Base-by-base conservation (phyloP, 2,888 invertebrate species). In the Stegophylla sp. region DNA sequence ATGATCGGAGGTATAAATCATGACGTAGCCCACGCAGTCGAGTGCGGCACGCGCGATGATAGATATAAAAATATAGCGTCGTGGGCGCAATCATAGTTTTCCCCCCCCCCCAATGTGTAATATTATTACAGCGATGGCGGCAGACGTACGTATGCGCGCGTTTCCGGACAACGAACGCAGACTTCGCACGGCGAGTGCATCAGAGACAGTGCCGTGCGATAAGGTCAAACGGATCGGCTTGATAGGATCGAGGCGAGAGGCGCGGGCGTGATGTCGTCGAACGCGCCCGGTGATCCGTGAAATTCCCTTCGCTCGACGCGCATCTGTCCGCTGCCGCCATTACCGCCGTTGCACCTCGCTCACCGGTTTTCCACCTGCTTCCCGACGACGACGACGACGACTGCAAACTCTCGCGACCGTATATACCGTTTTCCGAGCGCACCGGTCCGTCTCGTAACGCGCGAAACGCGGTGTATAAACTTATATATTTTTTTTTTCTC, bases 201-300 rank as follows among this genome's bases (percentile, higher is more conserved):
- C n/a, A n/a, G n/a, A n/a, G n/a, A n/a, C n/a, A n/a, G n/a, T 5
- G n/a, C 10, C 12, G 26, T 23, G 41, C 45, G 66, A 45, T 20
- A 63, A 74, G 63, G 61, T 74, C 74, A 59, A 59, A 67, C 59
- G 67, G 67, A 77, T 67, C 76, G 51, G 34, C 34, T n/a, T n/a
- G n/a, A n/a, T n/a, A n/a, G n/a, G 34, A 5, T 5, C 34, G 34
- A 5, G 34, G 48, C 7, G 48, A 12, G 13, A 17, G 48, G 13
- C 34, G 64, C 34, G 34, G 75, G 41, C 67, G 67, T 26, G 76
- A 43, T 77, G 76, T 77, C 76, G 76, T 77, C 76, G 67, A 77
- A 77, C 79, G 79, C 69, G 23, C 10, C 48, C 69, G 69, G 28
- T 20, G 69, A 79, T 61, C 79, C 79, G 79, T 79, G 61, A 79